Evolutionary conservation across 2,888 invertebrate genomes (phyloP), one percentile per base, ranked within the genome.

Genomic region (Caenorhabditis macrosperma): DNA sequence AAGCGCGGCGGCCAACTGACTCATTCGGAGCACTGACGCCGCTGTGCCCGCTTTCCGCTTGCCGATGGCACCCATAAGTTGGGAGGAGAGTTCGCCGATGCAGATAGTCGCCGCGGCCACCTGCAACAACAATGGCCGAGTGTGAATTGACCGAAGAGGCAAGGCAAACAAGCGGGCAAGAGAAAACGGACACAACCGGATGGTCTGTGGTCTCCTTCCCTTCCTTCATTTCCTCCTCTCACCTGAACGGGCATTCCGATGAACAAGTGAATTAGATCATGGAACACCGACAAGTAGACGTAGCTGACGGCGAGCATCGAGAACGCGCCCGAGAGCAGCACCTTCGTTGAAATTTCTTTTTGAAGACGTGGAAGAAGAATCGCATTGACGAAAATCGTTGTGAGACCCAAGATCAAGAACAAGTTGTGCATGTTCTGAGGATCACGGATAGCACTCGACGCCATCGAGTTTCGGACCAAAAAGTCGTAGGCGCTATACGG

Each of bases 401-500:
- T 82, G 20, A 81, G 59, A 28, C 89, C 89, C 41, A 89, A 66
- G 0, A 86, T 48, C 10, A 87, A 44, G 38, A 85, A 82, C 57
- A 87, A 48, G 50, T 86, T 81, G 41, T 81, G 78, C 76, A 88
- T 83, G 60, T 86, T 86, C 33, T 77, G 60, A 20, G 87, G 87
- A 35, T 85, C 81, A 12, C 79, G 72, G 20, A 88, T 76, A 30
- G 87, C 80, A 54, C 81, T 82, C 1, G 81, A 64, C 5, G 86
- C 71, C 41, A 89, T 59, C 12, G 85, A 83, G 15, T 79, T 81
- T 6, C 89, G 81, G 41, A 87, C 68, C 7, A 89, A 60, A 55
- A 85, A 85, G 41, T 89, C 88, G 66, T 88, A 89, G 17, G 88
- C 86, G 22, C 69, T 67, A 68, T 84, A 88, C 0, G 89, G 89